Base-by-base conservation (phyloP, 2,113 vertebrate genomes). In the Poeciliopsis retropinna region DNA sequence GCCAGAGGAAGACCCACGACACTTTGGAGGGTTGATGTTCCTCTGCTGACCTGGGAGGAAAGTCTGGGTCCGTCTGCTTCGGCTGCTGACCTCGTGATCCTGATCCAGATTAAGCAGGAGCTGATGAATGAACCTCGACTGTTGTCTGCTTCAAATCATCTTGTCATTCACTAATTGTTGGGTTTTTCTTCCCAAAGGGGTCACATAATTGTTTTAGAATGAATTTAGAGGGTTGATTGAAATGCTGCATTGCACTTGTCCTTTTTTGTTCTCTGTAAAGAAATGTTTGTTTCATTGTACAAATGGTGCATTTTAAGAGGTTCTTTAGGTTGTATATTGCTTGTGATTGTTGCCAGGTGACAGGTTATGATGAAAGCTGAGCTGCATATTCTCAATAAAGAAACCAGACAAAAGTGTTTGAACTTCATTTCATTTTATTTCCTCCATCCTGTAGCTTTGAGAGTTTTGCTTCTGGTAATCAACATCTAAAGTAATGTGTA, bases 211-310 rank as follows among this genome's bases (percentile, higher is more conserved):
- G 64, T 83, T 82, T 86, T 76, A 57, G 64, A 28, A 39, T 51
- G 31, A 66, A 70, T 84, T 74, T 47, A 82, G 67, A 32, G 76
- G 28, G 54, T 72, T 70, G 77, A 70, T 75, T 78, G 41, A 81
- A 84, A 82, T 78, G 78, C 79, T 85, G 75, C 82, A 60, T 88
- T 88, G 84, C 84, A 87, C 87, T 79, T 39, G 41, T 81, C 77
- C 70, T 66, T 61, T 1, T 70, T 73, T 74, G 76, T 87, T 70
- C 61, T 72, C 61, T 66, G 65, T 87, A 70, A 82, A 64, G 73
- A 84, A 61, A 72, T 27, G 30, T 57, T 60, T 67, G 44, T 60
- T 77, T 75, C 68, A 87, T 87, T 91, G 87, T 88, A 87, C 76
- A 84, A 73, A 73, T 68, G 60, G 75, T 54, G 79, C 69, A 78